phyloP scores from a whole-genome alignment of 2,113 vertebrate species.

The Neolamprologus caudopunctatus region DNA sequence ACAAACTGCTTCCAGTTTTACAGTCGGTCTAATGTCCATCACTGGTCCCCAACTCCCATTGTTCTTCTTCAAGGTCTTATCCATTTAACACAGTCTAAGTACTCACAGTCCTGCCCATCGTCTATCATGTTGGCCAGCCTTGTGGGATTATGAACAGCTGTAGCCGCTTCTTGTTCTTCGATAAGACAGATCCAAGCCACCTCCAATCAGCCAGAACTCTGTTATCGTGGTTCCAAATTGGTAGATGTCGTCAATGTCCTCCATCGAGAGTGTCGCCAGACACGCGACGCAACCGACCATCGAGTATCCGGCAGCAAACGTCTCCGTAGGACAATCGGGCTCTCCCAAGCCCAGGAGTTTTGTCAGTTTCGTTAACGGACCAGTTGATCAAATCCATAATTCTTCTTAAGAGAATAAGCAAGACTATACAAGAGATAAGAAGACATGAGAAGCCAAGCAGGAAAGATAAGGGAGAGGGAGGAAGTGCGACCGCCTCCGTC shows the following conservation, averaged over 20 bases:
- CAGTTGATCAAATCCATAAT: background rate
- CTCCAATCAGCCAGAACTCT: too few species aligned
- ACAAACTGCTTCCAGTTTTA: background rate
- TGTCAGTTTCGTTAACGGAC: background rate
- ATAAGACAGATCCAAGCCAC: too few species aligned
- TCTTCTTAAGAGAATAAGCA: background rate
- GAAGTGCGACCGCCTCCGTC: background rate
- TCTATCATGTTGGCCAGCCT: too few species aligned
- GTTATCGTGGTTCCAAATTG: accelerated
- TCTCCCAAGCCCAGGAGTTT: background rate
- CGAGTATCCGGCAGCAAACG: background rate
- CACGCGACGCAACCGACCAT: accelerated
- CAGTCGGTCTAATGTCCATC: background rate
- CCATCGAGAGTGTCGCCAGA: background rate
- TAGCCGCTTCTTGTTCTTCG: too few species aligned
- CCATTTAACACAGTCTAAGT: background rate
- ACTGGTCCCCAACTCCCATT: background rate
- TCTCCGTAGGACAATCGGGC: background rate
- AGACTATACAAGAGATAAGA: background rate
- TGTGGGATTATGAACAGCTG: too few species aligned
- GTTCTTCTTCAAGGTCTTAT: background rate
- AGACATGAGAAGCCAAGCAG: background rate
- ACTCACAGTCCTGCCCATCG: too few species aligned
- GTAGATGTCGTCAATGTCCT: accelerated
- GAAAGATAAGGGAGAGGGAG: background rate